Base-by-base conservation (phyloP, 2,888 invertebrate genomes). In the Leucophenga montana region DNA sequence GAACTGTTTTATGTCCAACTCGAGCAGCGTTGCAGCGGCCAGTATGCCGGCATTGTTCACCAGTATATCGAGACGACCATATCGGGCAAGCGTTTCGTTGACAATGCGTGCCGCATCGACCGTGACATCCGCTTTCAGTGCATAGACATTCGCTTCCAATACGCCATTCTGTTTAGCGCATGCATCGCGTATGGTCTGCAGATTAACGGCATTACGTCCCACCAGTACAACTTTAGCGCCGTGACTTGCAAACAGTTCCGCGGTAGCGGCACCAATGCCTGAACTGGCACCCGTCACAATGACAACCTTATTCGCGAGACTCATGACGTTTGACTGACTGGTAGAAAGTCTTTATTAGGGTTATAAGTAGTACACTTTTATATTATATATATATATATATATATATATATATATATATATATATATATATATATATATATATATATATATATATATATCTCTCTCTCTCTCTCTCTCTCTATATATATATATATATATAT, bases 41-140 rank as follows among this genome's bases (percentile, higher is more conserved):
- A 96, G 85, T 68, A 94, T 91, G 18, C 97, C 97, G 69, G 97
- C 97, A 89, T 95, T 96, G 86, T 97, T 96, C 0, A 96, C 91
- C 61, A 96, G 88, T 22, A 95, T 91, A 89, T 96, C 95, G 22
- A 96, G 87, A 59, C 87, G 91, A 0, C 82, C 81, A 85, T 91
- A 95, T 74, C 92, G 90, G 27, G 91, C 89, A n/a, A 96, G 89
- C 0, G 95, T 93, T 44, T 90, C 89, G 67, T 93, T 91, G 0
- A 96, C 85, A 74, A 95, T 91, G 6, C 90, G 91, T 78, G 92
- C 91, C 0, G 93, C 91, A 77, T 95, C 94, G 31, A 76, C 80
- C 13, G 87, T 88, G 84, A 95, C 94, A 75, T 92, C 92, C 1
- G 92, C 93, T 78, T 73, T 68, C 48, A 92, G 89, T 9, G 93